A percentile compares a stretch with the other conserved stretches of the same genome.
These are phyloP conservation scores for Agrotis exclamationis DNA, from an alignment of 2,888 invertebrate species.

Conservation along the genomic window DNA sequence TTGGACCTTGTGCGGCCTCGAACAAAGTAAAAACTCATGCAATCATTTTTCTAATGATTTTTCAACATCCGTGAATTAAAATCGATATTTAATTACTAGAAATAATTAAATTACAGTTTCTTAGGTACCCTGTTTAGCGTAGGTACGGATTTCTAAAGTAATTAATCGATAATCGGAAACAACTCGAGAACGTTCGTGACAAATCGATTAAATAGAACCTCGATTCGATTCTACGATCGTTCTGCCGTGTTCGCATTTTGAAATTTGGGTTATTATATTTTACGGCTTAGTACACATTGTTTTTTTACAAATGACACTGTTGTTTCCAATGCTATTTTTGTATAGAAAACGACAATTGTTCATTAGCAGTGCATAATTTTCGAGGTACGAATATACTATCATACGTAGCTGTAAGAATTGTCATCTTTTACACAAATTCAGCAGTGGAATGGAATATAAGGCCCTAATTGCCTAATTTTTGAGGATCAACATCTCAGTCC, in stretches of 20 bases:
- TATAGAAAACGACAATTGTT: background rate
- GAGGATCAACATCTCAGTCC: slow-evolving; percentile 3
- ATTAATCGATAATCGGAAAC: slow-evolving; percentile 58
- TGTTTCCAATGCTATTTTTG: slow-evolving; percentile 18
- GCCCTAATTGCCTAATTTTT: background rate
- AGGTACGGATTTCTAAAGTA: slow-evolving; percentile 61
- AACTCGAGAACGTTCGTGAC: slow-evolving; percentile 69
- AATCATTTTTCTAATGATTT: slow-evolving; percentile 41
- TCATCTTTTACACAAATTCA: slow-evolving; percentile 9
- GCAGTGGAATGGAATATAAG: slow-evolving; percentile 6
- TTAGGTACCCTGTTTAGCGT: slow-evolving; percentile 63
- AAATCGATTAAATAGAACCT: slow-evolving; percentile 72
- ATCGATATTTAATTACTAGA: slow-evolving; percentile 64
- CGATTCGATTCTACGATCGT: slow-evolving; percentile 73
- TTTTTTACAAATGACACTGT: slow-evolving; percentile 25
- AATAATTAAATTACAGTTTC: slow-evolving; percentile 60
- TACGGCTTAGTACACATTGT: slow-evolving; percentile 38
- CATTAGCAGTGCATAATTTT: background rate
- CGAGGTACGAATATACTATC: background rate
- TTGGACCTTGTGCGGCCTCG: slow-evolving; percentile 26
- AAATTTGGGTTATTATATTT: slow-evolving; percentile 43
- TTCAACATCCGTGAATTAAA: slow-evolving; percentile 31
- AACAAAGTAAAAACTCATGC: slow-evolving; percentile 39
- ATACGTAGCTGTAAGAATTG: background rate
- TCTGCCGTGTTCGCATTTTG: slow-evolving; percentile 54